Evolutionary conservation across 2,888 invertebrate species (phyloP), one percentile per base, ranked within the genome.

Genomic region (Perizoma affinitatum): DNA sequence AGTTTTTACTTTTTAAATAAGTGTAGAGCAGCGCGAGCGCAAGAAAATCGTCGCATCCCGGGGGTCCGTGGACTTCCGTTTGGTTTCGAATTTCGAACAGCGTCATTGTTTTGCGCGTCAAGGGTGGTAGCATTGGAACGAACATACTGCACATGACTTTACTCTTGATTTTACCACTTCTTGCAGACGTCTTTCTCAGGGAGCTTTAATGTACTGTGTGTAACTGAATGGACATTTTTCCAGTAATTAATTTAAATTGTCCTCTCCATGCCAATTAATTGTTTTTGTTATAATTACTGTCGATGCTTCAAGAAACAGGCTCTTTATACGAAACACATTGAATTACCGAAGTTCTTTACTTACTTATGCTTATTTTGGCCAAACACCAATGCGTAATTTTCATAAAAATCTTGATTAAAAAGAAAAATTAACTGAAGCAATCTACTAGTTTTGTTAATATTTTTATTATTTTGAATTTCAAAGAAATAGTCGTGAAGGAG

Each of bases 31-130:
- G 82, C 82, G 86, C 86, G 82, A 80, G 82, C 82, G 84, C 86
- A 90, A 90, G 90, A 90, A 91, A 90, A 87, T 88, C 84, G 82
- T 79, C 82, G 76, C 88, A 81, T 84, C 82, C 77, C 85, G 76
- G 91, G 91, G 91, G 89, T 88, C 85, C 84, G 80, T 73, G 83
- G 80, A 86, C 89, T 91, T 91, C 92, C 90, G 92, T 83, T 90
- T 72, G 83, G 91, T 88, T 82, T 92, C 87, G 74, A 66, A 77
- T 92, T 91, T 79, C 91, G 69, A 66, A 75, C 76, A 68, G 72
- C 63, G 77, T 71, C 70, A 84, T 90, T 89, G 89, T 90, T 82
- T 85, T 77, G 79, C 69, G 75, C 83, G 67, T 75, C 83, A 82
- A 82, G 86, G 87, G 87, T 80, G 87, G 79, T 72, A 59, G 76